phyloP scores from a whole-genome alignment of 2,888 invertebrate genomes.

The Drosophila kambysellisi region DNA sequence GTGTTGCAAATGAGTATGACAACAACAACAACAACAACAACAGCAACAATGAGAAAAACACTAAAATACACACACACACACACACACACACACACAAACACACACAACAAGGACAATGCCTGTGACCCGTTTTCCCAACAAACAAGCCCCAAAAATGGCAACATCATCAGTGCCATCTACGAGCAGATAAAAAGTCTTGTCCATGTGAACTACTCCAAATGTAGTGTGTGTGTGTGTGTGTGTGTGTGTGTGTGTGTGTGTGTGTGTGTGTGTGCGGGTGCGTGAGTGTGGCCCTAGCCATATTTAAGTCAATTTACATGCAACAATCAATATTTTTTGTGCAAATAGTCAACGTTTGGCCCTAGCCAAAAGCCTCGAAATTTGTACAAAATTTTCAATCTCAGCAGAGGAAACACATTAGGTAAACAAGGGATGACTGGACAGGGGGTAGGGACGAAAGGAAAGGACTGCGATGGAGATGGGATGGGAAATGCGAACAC shows the following conservation, averaged over 20 bases:
- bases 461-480: background rate
- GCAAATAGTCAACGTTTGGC: slow-evolving; percentile 61
- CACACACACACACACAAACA: background rate
- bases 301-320: slow-evolving; percentile 73
- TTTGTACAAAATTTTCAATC: slow-evolving; percentile 58
- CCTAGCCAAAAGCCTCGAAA: slow-evolving; percentile 17
- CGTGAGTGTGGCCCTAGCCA: slow-evolving; percentile 27
- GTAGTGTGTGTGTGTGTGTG: background rate
- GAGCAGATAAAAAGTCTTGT: slow-evolving; percentile 48
- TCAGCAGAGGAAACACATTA: slow-evolving; percentile 8
- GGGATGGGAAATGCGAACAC: background rate
- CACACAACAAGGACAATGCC: slow-evolving; percentile 13
- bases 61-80: background rate
- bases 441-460: too few species aligned
- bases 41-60: background rate
- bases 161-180: slow-evolving; percentile 64
- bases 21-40: slow-evolving; percentile 5
- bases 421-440: background rate
- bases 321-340: slow-evolving; percentile 72
- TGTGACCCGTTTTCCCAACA: slow-evolving; percentile 8
- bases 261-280: slow-evolving; percentile 22
- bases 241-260: slow-evolving; percentile 6
- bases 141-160: slow-evolving; percentile 51
- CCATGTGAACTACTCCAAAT: slow-evolving; percentile 5
- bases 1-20: slow-evolving; percentile 5